Base-by-base conservation (phyloP, 2,888 invertebrate genomes). In the Plagodis pulveraria region DNA sequence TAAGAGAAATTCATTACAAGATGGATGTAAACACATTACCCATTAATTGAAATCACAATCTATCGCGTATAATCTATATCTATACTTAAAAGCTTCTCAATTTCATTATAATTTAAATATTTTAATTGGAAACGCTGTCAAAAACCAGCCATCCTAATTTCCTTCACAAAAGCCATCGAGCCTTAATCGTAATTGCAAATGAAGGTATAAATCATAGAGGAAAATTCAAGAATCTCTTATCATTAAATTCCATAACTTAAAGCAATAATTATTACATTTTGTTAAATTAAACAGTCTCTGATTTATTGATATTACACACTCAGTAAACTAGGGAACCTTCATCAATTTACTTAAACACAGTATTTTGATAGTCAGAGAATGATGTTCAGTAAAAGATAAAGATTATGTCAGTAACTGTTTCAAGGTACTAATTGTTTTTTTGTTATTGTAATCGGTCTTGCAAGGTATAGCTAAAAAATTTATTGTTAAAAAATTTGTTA, bases 251-350 rank as follows among this genome's bases (percentile, higher is more conserved):
- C 49, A 43, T 8, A 41, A 54, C 46, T 33, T 44, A 0, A 50
- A 35, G 35, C 40, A n/a, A 58, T 58, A n/a, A 56, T 61, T 56
- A 56, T 52, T 45, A 56, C 38, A 41, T 41, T 44, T 48, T 49
- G 44, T 35, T 46, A 38, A 50, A 48, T 52, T 54, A 55, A 54
- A 56, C 35, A 52, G 12, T 45, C 40, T 40, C 34, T 41, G 56
- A 60, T 52, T 56, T 52, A 60, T 60, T 56, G 44, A 51, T 56
- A 60, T 60, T 56, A 44, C 48, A 59, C 47, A 52, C 55, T 52
- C 45, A 33, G 47, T 60, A 60, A 60, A 49, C 51, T 52, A 12
- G 45, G 41, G 11, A 32, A 49, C 55, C 60, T 51, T 48, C 60
- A 47, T 60, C 56, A 56, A 51, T 56, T 60, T 52, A 42, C 41